phyloP scores from a whole-genome alignment of 2,888 invertebrate species.

The Aphrophora alni region DNA sequence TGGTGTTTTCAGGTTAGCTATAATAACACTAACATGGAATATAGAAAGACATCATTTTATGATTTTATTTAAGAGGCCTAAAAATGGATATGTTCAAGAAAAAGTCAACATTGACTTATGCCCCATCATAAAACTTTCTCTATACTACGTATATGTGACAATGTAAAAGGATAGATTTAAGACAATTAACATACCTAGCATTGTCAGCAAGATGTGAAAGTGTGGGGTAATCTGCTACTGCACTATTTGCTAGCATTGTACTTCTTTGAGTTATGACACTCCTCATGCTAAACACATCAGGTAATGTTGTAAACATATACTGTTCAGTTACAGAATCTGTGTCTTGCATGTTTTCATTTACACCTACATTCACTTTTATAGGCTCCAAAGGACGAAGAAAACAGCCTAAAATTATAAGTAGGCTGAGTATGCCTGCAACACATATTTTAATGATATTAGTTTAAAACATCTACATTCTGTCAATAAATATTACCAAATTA shows the following conservation, averaged over 20 bases:
- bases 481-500: no score
- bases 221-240: background rate
- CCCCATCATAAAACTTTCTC: no score
- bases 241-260: background rate
- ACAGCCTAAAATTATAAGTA: background rate
- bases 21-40: no score
- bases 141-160: no score
- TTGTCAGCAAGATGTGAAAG: background rate
- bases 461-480: background rate
- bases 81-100: no score
- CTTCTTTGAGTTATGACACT: background rate
- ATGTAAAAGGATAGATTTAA: no score
- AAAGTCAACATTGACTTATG: no score
- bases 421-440: slow-evolving; percentile 18
- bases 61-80: no score
- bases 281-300: background rate
- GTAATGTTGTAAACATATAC: background rate
- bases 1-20: no score
- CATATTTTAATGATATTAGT: background rate
- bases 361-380: background rate
- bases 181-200: background rate
- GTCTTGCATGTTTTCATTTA: background rate
- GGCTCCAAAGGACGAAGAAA: slow-evolving; percentile 32
- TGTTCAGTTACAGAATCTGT: background rate
- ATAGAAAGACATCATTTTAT: no score